Evolutionary conservation across 1,140 invertebrate species (phyloP).

Genomic region (Drosophila lacteicornis): DNA sequence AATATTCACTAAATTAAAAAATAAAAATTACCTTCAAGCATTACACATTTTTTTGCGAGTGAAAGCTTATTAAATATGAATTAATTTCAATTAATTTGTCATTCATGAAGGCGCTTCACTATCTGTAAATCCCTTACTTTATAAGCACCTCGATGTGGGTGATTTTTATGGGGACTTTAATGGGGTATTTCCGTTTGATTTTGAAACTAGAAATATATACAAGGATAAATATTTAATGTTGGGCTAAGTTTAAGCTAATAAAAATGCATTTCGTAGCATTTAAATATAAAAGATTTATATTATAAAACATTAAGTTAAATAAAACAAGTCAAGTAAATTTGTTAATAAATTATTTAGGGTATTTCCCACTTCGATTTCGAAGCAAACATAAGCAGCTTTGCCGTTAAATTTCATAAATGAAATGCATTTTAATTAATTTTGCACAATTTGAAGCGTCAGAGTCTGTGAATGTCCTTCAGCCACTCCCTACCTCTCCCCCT

Average conservation of each 20-base stretch:
- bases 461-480: conserved; percentile 19
- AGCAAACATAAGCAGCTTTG: neutral
- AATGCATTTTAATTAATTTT: conserved; percentile 82
- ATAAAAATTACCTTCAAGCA: conserved; percentile 27
- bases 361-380: neutral
- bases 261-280: no score
- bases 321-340: neutral
- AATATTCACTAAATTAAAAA: conserved; percentile 18
- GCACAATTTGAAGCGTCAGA: conserved; percentile 54
- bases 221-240: neutral
- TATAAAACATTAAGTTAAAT: neutral
- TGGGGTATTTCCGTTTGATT: neutral
- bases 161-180: neutral
- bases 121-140: neutral
- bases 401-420: conserved; percentile 73
- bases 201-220: neutral
- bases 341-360: neutral
- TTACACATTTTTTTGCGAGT: conserved; percentile 5
- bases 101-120: conserved; percentile 39
- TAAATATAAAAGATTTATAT: neutral
- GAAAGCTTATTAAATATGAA: conserved; percentile 76
- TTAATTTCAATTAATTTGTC: conserved; percentile 77
- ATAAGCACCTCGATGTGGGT: neutral
- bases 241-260: neutral
- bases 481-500: neutral